A percentile compares a stretch with the other conserved stretches of the same genome.
Conservation (phyloP, 2,888 invertebrate species). For the Nomada ferruginata region DNA sequence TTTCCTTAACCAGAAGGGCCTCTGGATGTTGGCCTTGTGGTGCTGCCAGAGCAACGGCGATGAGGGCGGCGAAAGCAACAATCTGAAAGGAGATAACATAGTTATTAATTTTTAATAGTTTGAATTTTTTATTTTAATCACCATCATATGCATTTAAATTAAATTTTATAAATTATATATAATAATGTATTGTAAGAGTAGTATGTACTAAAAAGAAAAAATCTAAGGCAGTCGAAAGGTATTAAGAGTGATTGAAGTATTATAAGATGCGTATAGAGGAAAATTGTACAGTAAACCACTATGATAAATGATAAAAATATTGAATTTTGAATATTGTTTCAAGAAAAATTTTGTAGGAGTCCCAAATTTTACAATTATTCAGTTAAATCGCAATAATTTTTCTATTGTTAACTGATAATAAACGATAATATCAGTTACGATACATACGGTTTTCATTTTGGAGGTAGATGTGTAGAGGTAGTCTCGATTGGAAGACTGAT, state of each 20-base stretch:
- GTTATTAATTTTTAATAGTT: not conserved
- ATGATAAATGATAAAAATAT: not conserved
- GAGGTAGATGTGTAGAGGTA: conserved; percentile 32
- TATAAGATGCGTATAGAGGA: not conserved
- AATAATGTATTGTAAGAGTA: not conserved
- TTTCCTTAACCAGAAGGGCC: conserved; percentile 70
- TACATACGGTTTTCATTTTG: conserved; percentile 70
- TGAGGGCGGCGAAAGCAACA: conserved; percentile 69
- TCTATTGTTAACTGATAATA: not conserved
- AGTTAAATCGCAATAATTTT: not conserved
- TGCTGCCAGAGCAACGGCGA: conserved; percentile 73
- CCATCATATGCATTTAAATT: no score
- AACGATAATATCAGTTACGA: not conserved
- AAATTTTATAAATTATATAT: not conserved
- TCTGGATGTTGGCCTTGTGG: conserved; percentile 40
- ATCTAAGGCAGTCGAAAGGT: not conserved
- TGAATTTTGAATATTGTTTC: not conserved
- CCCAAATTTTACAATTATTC: not conserved
- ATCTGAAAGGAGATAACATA: conserved; percentile 60
- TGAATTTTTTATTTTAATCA: no score
- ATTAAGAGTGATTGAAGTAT: not conserved
- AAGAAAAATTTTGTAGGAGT: not conserved
- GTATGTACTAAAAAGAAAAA: not conserved
- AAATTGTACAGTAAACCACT: no score
- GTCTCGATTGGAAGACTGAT: conserved; percentile 61